Percentiles rank a stretch among this genome's conserved stretches.
phyloP scores from a whole-genome alignment of 2,888 invertebrate species.

The Conops quadrifasciatus region DNA sequence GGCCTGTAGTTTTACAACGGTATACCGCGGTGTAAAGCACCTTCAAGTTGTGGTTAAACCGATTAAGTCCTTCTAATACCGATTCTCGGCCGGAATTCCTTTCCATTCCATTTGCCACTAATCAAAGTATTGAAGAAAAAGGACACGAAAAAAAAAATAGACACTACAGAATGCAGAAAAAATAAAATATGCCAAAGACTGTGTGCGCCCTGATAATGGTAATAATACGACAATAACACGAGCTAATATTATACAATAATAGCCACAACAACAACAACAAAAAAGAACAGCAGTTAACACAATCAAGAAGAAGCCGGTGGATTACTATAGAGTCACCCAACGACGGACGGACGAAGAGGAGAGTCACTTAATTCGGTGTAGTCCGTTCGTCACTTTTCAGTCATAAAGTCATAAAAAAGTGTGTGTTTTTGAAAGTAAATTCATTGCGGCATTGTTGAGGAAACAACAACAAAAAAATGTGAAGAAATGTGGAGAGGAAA shows the following conservation, averaged over 20 bases:
- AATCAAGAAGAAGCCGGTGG: slow-evolving; percentile 25
- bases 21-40: too few species aligned
- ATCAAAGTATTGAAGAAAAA: too few species aligned
- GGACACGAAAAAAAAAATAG: too few species aligned
- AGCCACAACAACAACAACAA: slow-evolving; percentile 21
- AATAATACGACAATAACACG: slow-evolving; percentile 22
- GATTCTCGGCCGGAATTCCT: too few species aligned
- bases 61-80: too few species aligned
- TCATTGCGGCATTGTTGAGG: neutral
- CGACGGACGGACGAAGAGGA: too few species aligned
- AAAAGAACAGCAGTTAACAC: slow-evolving; percentile 21
- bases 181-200: slow-evolving; percentile 16
- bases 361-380: slow-evolving; percentile 17
- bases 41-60: too few species aligned
- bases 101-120: too few species aligned
- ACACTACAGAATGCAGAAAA: too few species aligned
- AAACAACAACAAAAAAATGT: slow-evolving; percentile 2
- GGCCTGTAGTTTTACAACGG: too few species aligned
- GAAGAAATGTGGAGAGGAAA: neutral
- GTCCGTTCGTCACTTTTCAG: neutral
- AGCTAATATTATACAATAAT: slow-evolving; percentile 24
- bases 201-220: slow-evolving; percentile 9
- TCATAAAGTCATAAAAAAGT: slow-evolving; percentile 18
- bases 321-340: neutral
- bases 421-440: slow-evolving; percentile 10